phyloP scores from a whole-genome alignment of 37 sponge, comb jelly and placozoan species.

The Haliclona indistincta region DNA sequence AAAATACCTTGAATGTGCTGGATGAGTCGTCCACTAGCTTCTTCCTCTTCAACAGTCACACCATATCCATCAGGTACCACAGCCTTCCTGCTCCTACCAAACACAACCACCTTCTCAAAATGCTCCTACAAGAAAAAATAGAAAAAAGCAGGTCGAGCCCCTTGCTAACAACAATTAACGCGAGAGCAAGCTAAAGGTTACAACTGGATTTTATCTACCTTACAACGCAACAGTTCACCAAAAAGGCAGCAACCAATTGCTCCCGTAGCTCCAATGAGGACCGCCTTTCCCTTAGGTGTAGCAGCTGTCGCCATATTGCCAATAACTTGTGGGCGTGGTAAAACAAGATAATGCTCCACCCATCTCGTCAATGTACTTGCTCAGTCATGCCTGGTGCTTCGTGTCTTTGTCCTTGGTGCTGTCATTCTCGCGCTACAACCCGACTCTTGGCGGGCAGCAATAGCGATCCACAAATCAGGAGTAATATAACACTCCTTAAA shows the following conservation, averaged over 20 bases:
- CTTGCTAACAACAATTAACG: too few species aligned
- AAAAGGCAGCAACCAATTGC: conserved; percentile 71
- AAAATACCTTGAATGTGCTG: conserved; percentile 65
- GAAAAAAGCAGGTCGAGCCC: too few species aligned
- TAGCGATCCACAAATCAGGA: too few species aligned
- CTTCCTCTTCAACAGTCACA: conserved; percentile 36
- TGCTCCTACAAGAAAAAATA: conserved; percentile 39
- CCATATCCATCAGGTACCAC: conserved; percentile 44
- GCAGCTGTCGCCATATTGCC: conserved; percentile 27
- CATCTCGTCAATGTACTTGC: too few species aligned
- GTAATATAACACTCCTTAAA: too few species aligned
- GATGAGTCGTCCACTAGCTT: conserved; percentile 50
- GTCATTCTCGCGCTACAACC: not conserved
- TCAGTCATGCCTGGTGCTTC: not conserved
- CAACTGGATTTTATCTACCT: conserved; percentile 20
- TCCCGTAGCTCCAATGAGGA: conserved; percentile 83
- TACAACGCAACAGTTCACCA: conserved; percentile 49
- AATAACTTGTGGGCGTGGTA: too few species aligned
- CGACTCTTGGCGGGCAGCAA: not conserved
- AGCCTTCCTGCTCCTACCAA: conserved; percentile 50
- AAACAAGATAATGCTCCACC: too few species aligned
- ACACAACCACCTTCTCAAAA: conserved; percentile 56
- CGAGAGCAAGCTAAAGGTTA: not conserved
- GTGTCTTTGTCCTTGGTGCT: not conserved
- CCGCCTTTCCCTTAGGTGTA: conserved; percentile 30